Evolutionary conservation across 2,797 vertebrate genomes (phyloP).

Genomic region (Melopsittacus undulatus): DNA sequence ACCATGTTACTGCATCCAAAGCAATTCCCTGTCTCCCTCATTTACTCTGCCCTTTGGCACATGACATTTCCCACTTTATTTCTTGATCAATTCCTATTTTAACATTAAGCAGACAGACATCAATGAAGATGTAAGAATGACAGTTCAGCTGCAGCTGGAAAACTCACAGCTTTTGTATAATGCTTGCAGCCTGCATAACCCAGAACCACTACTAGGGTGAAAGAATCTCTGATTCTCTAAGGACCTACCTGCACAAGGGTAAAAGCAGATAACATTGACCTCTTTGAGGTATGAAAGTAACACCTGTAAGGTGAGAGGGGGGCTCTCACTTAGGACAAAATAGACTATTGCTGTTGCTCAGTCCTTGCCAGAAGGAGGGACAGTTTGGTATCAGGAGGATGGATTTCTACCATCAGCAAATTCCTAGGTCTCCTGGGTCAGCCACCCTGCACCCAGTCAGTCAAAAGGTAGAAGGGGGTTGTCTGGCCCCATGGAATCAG

Average conservation of each 20-base stretch:
- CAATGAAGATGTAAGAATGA: not conserved
- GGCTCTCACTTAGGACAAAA: not conserved
- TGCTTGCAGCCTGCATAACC: not conserved
- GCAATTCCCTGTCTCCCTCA: not conserved
- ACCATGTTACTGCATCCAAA: not conserved
- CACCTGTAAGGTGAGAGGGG: not conserved
- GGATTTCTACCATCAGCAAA: not conserved
- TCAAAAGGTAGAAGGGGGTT: not conserved
- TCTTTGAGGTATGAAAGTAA: not conserved
- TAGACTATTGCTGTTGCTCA: not conserved
- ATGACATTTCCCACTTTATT: not conserved
- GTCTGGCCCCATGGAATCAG: not conserved
- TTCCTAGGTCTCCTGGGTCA: not conserved
- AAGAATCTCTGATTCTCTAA: not conserved
- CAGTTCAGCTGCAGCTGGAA: not conserved
- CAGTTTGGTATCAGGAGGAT: fast-evolving
- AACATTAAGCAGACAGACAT: not conserved
- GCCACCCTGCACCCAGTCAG: fast-evolving
- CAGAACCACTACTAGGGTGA: not conserved
- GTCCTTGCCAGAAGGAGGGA: not conserved
- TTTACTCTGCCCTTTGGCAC: not conserved
- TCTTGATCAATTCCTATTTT: not conserved
- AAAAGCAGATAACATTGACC: not conserved
- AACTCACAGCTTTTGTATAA: not conserved
- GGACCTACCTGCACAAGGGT: not conserved